A percentile compares a stretch with the other conserved stretches of the same genome.
Evolutionary conservation across 2,888 invertebrate species (phyloP).

Genomic region (Hypselothyrea guttata): DNA sequence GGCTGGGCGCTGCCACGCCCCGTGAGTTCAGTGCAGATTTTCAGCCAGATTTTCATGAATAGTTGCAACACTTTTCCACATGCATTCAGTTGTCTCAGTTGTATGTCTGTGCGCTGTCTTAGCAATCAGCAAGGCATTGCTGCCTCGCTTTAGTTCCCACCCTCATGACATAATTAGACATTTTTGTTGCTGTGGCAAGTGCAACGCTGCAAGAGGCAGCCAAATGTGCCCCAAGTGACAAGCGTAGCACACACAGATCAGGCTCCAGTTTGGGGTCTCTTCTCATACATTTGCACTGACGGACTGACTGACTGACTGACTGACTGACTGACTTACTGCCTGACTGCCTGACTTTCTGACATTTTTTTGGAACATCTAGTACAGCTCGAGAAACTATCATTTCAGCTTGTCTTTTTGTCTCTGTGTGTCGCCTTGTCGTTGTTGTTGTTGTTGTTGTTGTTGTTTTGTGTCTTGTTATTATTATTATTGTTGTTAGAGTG

Average conservation of each 20-base stretch:
- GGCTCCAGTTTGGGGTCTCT: neutral
- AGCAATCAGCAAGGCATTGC: slow-evolving; percentile 49
- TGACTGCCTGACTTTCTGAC: slow-evolving; percentile 61
- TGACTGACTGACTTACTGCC: slow-evolving; percentile 26
- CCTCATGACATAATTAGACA: slow-evolving; percentile 82
- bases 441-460: slow-evolving; percentile 16
- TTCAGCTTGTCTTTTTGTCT: slow-evolving; percentile 42
- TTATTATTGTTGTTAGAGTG: slow-evolving; percentile 49
- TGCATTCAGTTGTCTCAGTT: slow-evolving; percentile 43
- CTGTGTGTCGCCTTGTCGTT: slow-evolving; percentile 32
- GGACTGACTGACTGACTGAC: slow-evolving; percentile 13
- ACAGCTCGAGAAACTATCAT: slow-evolving; percentile 65
- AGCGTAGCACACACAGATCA: slow-evolving; percentile 28
- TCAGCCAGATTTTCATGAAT: slow-evolving; percentile 51
- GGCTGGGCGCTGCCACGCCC: slow-evolving; percentile 38
- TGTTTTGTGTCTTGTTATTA: slow-evolving; percentile 10
- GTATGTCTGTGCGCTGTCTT: slow-evolving; percentile 24
- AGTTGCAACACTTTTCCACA: slow-evolving; percentile 54
- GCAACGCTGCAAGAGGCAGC: slow-evolving; percentile 22
- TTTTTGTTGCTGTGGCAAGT: slow-evolving; percentile 39
- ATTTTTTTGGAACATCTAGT: slow-evolving; percentile 71
- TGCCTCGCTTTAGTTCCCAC: slow-evolving; percentile 73
- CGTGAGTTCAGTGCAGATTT: neutral
- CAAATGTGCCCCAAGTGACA: slow-evolving; percentile 54
- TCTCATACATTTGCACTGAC: slow-evolving; percentile 4